Percentiles rank a stretch among this genome's conserved stretches.
Evolutionary conservation across 2,797 vertebrate genomes (phyloP).

Genomic region (Anisognathus igniventris): DNA sequence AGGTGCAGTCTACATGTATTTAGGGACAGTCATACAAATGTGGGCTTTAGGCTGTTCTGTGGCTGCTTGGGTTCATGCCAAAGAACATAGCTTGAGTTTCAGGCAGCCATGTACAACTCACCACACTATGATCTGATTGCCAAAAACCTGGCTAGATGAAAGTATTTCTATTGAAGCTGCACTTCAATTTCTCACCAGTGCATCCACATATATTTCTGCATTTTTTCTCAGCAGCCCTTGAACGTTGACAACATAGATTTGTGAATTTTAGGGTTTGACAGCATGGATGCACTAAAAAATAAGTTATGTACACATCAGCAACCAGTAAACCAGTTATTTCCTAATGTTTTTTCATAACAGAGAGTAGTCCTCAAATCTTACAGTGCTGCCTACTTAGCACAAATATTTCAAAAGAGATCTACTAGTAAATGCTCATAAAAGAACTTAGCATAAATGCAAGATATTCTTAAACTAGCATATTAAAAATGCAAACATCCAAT

Average conservation of each 20-base stretch:
- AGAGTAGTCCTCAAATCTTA: neutral
- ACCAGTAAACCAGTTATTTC: neutral
- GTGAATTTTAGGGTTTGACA: neutral
- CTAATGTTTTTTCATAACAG: neutral
- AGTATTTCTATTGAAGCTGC: neutral
- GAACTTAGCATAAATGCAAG: neutral
- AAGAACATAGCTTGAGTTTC: neutral
- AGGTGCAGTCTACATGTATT: neutral
- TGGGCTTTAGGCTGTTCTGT: neutral
- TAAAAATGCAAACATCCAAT: neutral
- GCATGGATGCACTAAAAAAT: neutral
- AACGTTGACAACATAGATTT: fast-evolving
- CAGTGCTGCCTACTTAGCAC: neutral
- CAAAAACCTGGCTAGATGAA: neutral
- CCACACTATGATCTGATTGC: neutral
- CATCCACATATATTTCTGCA: no score
- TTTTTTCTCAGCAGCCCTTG: no score
- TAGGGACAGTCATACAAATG: neutral
- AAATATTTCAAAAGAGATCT: neutral
- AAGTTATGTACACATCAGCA: neutral
- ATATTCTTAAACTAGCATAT: neutral
- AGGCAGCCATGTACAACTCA: neutral
- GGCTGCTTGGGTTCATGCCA: neutral
- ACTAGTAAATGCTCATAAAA: neutral
- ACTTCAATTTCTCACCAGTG: neutral